phyloP scores from a whole-genome alignment of 2,113 vertebrate genomes.

The Brachyhypopomus occidentalis region DNA sequence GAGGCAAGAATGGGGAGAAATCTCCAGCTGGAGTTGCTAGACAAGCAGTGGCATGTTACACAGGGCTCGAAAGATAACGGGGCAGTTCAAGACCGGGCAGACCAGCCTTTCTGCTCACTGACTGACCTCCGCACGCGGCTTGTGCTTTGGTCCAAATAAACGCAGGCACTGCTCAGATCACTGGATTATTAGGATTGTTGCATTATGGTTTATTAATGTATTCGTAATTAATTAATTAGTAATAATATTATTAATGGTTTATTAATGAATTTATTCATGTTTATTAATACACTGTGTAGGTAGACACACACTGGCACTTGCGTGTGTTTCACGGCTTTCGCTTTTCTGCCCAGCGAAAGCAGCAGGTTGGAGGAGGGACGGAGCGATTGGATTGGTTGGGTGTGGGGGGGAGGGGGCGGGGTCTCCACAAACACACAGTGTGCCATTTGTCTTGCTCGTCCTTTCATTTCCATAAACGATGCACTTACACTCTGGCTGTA shows the following conservation, averaged over 20 bases:
- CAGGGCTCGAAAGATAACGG: constrained; percentile 5
- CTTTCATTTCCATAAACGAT: constrained; percentile 50
- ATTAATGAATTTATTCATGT: no score
- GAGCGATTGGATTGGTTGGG: background rate
- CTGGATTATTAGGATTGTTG: background rate
- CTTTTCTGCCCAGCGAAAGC: constrained; percentile 33
- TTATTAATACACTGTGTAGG: no score
- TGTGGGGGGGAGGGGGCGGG: background rate
- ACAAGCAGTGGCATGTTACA: constrained; percentile 43
- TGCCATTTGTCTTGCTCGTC: constrained; percentile 31
- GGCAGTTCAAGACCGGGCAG: background rate
- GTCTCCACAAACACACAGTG: background rate
- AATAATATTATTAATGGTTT: no score
- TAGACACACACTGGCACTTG: constrained; percentile 35
- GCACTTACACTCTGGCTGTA: constrained; percentile 39
- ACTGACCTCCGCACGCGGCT: no score
- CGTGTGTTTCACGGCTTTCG: constrained; percentile 49
- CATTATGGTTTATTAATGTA: no score
- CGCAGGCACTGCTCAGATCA: background rate
- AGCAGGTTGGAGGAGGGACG: constrained; percentile 30
- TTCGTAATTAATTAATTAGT: no score
- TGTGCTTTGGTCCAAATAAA: no score
- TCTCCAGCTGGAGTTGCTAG: constrained; percentile 11
- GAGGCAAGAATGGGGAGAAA: constrained; percentile 33
- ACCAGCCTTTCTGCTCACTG: background rate